Evolutionary conservation across 2,888 invertebrate genomes (phyloP), one percentile per base, ranked within the genome.

Genomic region (Carcina quercana): DNA sequence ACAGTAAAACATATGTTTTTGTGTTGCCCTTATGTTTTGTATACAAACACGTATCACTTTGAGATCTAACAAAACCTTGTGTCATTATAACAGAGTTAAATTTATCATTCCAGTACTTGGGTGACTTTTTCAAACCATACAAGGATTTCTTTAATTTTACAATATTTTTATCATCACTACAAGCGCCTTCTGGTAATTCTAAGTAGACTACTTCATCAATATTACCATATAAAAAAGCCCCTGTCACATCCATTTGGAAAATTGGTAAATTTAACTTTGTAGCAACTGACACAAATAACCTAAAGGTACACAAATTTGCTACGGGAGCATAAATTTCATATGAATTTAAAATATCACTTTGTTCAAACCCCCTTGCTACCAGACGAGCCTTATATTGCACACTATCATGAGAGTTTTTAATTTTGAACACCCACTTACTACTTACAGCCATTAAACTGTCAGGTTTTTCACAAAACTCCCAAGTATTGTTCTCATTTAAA

Each of bases 121-220:
- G 42, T 11, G 42, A 42, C 2, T 35, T 40, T 26, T 46, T 51
- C 3, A 46, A 22, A 2, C 43, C 39, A 28, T 25, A 37, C n/a
- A 49, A 21, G 5, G 45, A 40, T 2, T 22, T 36, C 21, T 39
- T 32, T 15, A 43, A 25, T 15, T 40, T 38, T 14, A 36, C 34
- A 26, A 40, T 32, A 21, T 34, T 37, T 21, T 33, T 31, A 15
- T 34, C 14, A 6, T 24, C 26, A 14, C 15, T 6, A 22, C 36
- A 38, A 11, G 37, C 40, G 1, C 41, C 39, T 20, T 46, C 43
- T 28, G 46, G 46, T 20, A 42, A 41, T 13, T n/a, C 31, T 3
- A 46, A 8, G 20, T 34, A 43, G 1, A 46, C 41, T 30, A 25
- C 17, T 25, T 40, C 40, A 19, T 39, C 22, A 6, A 41, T 37